Conservation (phyloP, 2,113 vertebrate genomes). For the Centropus bengalensis region DNA sequence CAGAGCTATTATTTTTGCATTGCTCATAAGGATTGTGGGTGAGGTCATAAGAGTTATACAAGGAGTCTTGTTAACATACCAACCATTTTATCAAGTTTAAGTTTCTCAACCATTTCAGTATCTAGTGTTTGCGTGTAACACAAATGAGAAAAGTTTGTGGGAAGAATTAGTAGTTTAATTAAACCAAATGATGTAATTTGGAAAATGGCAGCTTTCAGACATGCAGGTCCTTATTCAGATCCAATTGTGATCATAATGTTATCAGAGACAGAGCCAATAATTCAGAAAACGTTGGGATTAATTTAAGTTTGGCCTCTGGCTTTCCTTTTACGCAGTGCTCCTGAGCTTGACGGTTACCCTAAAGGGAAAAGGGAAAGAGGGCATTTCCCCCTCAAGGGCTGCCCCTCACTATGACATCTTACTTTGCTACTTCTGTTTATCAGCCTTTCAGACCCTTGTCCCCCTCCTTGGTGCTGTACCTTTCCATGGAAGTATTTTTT, state of each 20-base stretch:
- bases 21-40: neutral
- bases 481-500: neutral
- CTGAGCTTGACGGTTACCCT: neutral
- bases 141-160: neutral
- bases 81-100: neutral
- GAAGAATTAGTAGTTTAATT: conserved; percentile 7
- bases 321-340: neutral
- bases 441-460: neutral
- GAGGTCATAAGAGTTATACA: neutral
- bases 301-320: neutral
- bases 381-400: neutral
- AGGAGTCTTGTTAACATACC: neutral
- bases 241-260: neutral
- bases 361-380: neutral
- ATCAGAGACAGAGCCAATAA: neutral
- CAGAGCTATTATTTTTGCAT: neutral
- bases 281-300: neutral
- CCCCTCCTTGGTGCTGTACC: neutral
- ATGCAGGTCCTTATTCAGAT: neutral
- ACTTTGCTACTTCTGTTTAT: neutral
- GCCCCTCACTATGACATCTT: neutral
- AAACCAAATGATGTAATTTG: neutral
- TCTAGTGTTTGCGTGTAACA: neutral
- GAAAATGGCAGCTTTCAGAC: neutral
- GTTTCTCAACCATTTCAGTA: neutral